Evolutionary conservation across 2,888 invertebrate species (phyloP), one percentile per base, ranked within the genome.

Genomic region (Amphimallon solstitiale): DNA sequence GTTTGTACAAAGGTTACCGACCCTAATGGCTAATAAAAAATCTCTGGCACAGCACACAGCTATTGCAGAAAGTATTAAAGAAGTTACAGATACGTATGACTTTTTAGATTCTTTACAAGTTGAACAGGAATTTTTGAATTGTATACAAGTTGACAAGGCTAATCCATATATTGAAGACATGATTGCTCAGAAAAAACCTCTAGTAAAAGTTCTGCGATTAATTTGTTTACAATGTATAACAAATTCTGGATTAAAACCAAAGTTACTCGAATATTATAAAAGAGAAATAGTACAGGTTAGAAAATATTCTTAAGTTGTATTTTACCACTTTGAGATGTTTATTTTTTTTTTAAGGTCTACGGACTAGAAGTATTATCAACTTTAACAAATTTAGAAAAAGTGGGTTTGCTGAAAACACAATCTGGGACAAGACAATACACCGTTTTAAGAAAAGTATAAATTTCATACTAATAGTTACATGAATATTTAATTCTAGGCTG

Each of bases 221-320:
- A 91, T 99, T 68, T 95, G 96, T 80, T 88, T 98, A 61, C 98
- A 99, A 82, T 97, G 95, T 68, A 87, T 92, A 14, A 94, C 96
- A 1, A 93, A 93, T 63, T 95, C 95, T 14, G 99, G 99, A 0
- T 85, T 99, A 2, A 97, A 97, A 80, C 92, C 90, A 1, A 96
- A 96, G 80, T 87, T 97, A 0, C 79, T 94, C 61, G 89, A 89
- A 71, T 84, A 86, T 75, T 88, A 88, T 79, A 87, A 88, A 72
- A 80, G 85, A 0, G 88, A 88, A 71, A 74, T 88, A 6, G 86
- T 87, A 0, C 88, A 88, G 71, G 81, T 79, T 71, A 56, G 65
- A 45, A 29, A 7, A 29, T 29, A 7, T 2, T 23, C 9, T 45
- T 45, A 15, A 45, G 10, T 15, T 5, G 2, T 9, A 2, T 43